Evolutionary conservation across 2,797 vertebrate species (phyloP), one percentile per base, ranked within the genome.

Genomic region (Melanotaenia boesemani): DNA sequence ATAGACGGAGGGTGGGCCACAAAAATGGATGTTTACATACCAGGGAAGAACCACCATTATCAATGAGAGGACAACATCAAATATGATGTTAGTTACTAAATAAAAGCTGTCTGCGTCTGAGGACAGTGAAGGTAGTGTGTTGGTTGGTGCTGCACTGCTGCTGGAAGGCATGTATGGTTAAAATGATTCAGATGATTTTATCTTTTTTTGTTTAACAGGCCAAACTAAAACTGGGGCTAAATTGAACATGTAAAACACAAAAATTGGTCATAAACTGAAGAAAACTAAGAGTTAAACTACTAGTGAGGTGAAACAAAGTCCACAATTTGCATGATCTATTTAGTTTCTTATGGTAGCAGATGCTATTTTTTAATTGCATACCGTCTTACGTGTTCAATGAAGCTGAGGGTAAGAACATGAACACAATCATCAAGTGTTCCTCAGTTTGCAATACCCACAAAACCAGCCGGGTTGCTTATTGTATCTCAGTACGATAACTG

Each of bases 41-140:
- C 92, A 93, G 82, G 82, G 76, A 89, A 86, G 87, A 89, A 82
- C 82, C 89, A 91, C 89, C 93, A 92, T 94, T 90, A 92, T 82
- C 91, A 91, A 90, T 85, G 88, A 92, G 87, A 74, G 75, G 74
- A 83, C 67, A 86, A 79, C 80, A 87, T 91, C 87, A 90, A 89
- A 86, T 89, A 90, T 82, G 65, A 67, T 72, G 81, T 85, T 77
- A 72, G 88, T 92, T 90, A 90, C 86, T 86, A 85, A 74, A 77
- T 63, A 34, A 28, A 5, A 86, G 73, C 76, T 50, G 16, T 80
- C 74, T 86, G 79, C 77, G 88, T 88, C 72, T 86, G 52, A 74
- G 70, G 30, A 72, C 76, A 71, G 72, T 86, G 80, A 85, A 86
- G 70, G 69, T 83, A 87, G 83, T 54, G 56, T 16, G 44, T 46